These are phyloP conservation scores for Anhinga anhinga DNA, from an alignment of 2,113 vertebrate genomes.

Conservation along the genomic window DNA sequence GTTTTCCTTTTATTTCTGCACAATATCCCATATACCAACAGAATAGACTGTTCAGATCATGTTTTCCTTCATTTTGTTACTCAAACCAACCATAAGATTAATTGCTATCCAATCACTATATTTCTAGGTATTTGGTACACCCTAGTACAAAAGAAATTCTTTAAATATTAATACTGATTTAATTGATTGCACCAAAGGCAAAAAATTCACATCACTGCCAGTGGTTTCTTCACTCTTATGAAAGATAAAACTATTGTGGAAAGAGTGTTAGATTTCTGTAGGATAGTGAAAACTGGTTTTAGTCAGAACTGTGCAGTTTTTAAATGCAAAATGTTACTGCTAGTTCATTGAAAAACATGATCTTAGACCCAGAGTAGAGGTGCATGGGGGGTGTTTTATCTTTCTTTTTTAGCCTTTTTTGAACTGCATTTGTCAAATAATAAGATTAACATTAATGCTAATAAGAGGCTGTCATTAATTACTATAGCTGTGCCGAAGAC, in stretches of 20 bases:
- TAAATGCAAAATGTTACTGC: not conserved
- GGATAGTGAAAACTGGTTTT: not conserved
- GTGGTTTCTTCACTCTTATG: not conserved
- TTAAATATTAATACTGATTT: not conserved
- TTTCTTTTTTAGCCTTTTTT: not conserved
- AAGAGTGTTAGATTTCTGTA: not conserved
- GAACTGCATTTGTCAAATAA: not conserved
- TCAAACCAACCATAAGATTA: not conserved
- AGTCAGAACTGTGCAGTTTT: not conserved
- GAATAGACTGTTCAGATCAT: not conserved
- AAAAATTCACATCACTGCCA: not conserved
- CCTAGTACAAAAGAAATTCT: not conserved
- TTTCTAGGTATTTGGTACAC: not conserved
- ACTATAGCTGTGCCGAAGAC: not conserved
- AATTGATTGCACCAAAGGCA: not conserved
- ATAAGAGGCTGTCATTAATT: not conserved
- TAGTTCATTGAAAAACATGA: not conserved
- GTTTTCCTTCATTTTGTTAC: not conserved
- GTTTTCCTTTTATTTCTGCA: not conserved
- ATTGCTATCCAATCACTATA: not conserved
- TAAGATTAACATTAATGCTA: not conserved
- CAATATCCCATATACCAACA: not conserved
- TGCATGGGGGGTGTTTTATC: rapidly evolving
- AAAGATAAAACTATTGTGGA: not conserved
- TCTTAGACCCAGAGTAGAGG: not conserved